Base-by-base conservation (phyloP, 2,797 vertebrate genomes). In the Vireo griseus region DNA sequence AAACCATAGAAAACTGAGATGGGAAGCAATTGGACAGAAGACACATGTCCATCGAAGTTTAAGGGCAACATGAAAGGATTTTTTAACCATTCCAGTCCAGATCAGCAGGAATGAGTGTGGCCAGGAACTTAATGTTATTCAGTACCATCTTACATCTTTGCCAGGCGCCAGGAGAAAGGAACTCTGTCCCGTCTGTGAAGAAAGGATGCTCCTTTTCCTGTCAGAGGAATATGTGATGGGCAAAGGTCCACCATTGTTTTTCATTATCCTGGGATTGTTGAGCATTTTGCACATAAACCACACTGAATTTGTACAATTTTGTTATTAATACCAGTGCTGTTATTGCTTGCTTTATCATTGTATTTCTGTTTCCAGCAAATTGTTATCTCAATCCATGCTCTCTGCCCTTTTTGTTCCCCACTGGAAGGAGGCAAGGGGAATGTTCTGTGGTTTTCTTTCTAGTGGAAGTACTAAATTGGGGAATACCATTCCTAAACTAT, bases 381-480 rank as follows among this genome's bases (percentile, higher is more conserved):
- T 61, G 6, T 25, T 39, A 42, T 44, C 16, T 51, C 19, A 51
- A 10, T 11, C 44, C 24, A 29, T 45, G n/a, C 33, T 17, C 4
- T 7, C 16, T 44, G 4, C 11, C 7, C 39, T 72, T 33, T 51
- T 37, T 39, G 3, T 13, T 37, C 18, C 16, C 5, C 20, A 29
- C 4, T 1, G 1, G 9, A 66, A 2, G 0, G 1, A 6, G 4
- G 5, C 3, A 28, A 55, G 18, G 5, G 16, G n/a, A 29, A 19
- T 24, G 13, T 17, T 45, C 58, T 28, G 18, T 57, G 21, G 1
- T 50, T 71, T 63, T 50, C 37, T 28, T 79, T 73, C 68, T 17
- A 51, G 8, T 45, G 24, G 39, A 50, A 65, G 24, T 45, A 58
- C 19, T 57, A 45, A 58, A 39, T 2, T 11, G 33, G 9, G 6